These are phyloP conservation scores for Leptobrachium leishanense DNA, from an alignment of 2,113 vertebrate species.

Conservation along the genomic window DNA sequence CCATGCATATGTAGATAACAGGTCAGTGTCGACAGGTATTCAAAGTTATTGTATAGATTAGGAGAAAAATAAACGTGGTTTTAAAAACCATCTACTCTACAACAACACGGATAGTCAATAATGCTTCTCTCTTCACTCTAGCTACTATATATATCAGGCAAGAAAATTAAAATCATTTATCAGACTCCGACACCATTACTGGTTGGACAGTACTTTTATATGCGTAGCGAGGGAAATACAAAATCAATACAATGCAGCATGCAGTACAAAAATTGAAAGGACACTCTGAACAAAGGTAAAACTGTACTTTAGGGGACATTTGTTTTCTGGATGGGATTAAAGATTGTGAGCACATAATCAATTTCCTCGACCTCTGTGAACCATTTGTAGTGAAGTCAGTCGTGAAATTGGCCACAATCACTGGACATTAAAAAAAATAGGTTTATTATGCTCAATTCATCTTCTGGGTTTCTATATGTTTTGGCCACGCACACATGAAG, in stretches of 20 bases:
- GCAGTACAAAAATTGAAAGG: neutral
- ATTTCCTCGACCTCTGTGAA: constrained; percentile 5
- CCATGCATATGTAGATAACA: too few relatives aligned
- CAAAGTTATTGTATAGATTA: too few relatives aligned
- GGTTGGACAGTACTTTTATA: neutral
- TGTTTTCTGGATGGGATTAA: constrained; percentile 12
- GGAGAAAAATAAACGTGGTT: too few relatives aligned
- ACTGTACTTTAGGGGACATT: neutral
- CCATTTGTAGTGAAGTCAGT: constrained; percentile 15
- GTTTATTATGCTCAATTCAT: neutral
- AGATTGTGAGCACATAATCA: constrained; percentile 4
- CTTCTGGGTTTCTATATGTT: neutral
- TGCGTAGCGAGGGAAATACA: neutral
- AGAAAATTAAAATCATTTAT: too few relatives aligned
- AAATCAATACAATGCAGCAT: neutral
- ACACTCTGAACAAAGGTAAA: neutral
- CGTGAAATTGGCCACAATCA: constrained; percentile 14
- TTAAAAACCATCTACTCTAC: too few relatives aligned
- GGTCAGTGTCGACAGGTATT: too few relatives aligned
- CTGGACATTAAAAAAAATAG: neutral
- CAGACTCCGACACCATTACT: neutral
- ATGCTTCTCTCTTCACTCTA: too few relatives aligned
- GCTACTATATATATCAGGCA: too few relatives aligned
- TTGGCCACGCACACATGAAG: neutral
- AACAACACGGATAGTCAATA: too few relatives aligned